These are phyloP conservation scores for Dysidea cf. avara DNA, from an alignment of 37 sponge, comb jelly and placozoan species.

Conservation along the genomic window DNA sequence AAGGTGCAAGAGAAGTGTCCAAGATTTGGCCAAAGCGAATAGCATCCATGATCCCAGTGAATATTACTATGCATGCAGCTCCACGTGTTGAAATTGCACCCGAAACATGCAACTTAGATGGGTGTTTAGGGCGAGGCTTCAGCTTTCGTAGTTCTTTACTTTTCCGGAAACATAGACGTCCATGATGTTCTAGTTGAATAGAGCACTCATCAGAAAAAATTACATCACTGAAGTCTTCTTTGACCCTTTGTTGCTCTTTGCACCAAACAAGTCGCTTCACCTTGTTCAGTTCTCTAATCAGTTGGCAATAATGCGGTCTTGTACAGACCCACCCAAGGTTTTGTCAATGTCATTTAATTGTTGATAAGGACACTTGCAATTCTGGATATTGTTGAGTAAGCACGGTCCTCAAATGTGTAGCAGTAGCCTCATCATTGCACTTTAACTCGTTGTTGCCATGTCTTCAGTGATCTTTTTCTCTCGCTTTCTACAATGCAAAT, in stretches of 20 bases:
- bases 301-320: conserved; percentile 14
- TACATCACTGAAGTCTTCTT: conserved; percentile 5
- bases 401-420: neutral
- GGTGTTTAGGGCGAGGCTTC: conserved; percentile 4
- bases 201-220: conserved; percentile 16
- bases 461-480: no score
- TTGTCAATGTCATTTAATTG: neutral
- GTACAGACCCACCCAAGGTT: conserved; percentile 11
- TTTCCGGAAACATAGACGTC: conserved; percentile 6
- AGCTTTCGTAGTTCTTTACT: conserved; percentile 1
- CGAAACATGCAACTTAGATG: conserved; percentile 17
- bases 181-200: neutral
- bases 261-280: conserved; percentile 16
- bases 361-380: conserved; percentile 1
- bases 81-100: conserved; percentile 14
- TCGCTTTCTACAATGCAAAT: no score
- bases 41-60: conserved; percentile 9
- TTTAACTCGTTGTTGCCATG: no score
- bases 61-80: conserved; percentile 9
- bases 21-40: conserved; percentile 7
- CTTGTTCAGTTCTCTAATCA: conserved; percentile 8
- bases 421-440: conserved; percentile 6
- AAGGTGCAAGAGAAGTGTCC: conserved; percentile 5
- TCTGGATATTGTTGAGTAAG: neutral
- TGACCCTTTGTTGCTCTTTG: neutral